Base-by-base conservation (phyloP, 2,113 vertebrate species). In the Dasypus novemcinctus region DNA sequence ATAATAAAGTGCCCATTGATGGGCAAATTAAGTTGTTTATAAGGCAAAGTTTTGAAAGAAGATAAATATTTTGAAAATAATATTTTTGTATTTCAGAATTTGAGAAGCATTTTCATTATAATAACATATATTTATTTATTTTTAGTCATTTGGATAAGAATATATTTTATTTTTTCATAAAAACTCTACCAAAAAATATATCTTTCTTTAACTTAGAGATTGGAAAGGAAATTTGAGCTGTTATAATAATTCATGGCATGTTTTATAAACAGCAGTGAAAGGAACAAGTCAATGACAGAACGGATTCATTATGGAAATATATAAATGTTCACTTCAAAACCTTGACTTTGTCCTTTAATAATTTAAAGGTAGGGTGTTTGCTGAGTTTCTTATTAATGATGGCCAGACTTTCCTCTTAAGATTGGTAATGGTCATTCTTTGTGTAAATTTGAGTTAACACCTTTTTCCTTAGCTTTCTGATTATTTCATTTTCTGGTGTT, bases 401-500 rank as follows among this genome's bases (percentile, higher is more conserved):
- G 57, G 97, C 98, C 5, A 99, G 97, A 78, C 99, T 97, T 9
- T 99, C 99, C 89, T 98, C 99, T 95, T 99, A 98, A 0, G 99
- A 98, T 94, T 94, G 98, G 97, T 98, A 98, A 68, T 97, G 97
- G 20, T 97, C 98, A 8, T 97, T 98, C 43, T 9, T 46, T 46
- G 43, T 9, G 9, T 46, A 46, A 46, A 6, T 46, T 46, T 46
- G 43, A 46, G 43, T 9, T 46, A 46, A 46, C 43, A 99, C 99
- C 99, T 99, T 99, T 98, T 99, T 99, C 92, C 98, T 98, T 72
- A 99, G 98, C 96, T 99, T 99, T 97, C 99, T 99, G 83, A 99
- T 15, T 54, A 99, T 97, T 92, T 99, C 99, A 4, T 99, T 99
- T 85, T 99, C 99, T 38, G 99, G 98, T 83, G 99, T 98, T 43